Conservation (phyloP, 92 coral and sea anemone genomes). For the Phenganax marumi region DNA sequence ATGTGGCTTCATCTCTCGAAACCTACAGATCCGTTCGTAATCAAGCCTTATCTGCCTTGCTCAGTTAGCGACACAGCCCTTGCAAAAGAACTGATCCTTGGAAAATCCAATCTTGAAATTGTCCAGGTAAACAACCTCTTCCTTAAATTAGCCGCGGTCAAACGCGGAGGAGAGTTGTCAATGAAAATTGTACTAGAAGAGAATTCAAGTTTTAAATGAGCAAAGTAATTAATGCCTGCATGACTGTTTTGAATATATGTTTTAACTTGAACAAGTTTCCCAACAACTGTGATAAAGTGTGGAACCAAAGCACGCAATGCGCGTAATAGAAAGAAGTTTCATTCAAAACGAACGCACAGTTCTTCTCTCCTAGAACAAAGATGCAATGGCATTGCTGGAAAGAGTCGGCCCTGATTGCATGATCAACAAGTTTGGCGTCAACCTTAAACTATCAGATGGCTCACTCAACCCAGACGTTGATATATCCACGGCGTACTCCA, state of each 20-base stretch:
- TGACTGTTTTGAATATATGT: too few relatives aligned
- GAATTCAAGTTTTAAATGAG: too few relatives aligned
- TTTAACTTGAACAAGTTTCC: too few relatives aligned
- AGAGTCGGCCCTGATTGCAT: slow-evolving; percentile 84
- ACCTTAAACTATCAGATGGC: slow-evolving; percentile 52
- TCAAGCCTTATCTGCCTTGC: slow-evolving; percentile 59
- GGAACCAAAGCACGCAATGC: too few relatives aligned
- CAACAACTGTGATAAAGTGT: too few relatives aligned
- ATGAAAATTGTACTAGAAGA: too few relatives aligned
- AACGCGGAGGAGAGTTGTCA: too few relatives aligned
- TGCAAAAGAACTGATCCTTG: slow-evolving; percentile 57
- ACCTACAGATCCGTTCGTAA: slow-evolving; percentile 62
- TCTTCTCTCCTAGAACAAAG: slow-evolving; percentile 48
- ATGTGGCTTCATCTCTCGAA: slow-evolving; percentile 64
- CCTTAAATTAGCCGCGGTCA: background rate
- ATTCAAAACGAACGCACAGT: too few relatives aligned
- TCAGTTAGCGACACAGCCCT: slow-evolving; percentile 55
- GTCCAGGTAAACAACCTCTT: slow-evolving; percentile 37
- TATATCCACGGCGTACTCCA: slow-evolving; percentile 11
- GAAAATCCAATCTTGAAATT: slow-evolving; percentile 63
- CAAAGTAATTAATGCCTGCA: too few relatives aligned
- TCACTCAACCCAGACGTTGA: slow-evolving; percentile 48
- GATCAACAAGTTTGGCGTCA: slow-evolving; percentile 77
- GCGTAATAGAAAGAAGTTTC: too few relatives aligned
- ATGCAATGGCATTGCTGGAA: slow-evolving; percentile 56